phyloP scores from a whole-genome alignment of 1,140 invertebrate species.

The Brachionus manjavacas region DNA sequence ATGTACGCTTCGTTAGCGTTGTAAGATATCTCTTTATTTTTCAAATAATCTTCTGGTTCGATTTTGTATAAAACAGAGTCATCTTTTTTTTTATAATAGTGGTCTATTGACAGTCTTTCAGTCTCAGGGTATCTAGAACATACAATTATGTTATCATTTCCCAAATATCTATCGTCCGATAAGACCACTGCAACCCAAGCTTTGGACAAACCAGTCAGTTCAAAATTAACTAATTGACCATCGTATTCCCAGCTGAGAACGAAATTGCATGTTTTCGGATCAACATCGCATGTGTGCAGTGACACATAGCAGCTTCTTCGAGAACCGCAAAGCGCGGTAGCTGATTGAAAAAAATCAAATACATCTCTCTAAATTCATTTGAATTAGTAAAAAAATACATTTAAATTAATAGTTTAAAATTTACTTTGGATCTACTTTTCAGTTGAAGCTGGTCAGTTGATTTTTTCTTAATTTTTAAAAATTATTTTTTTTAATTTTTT shows the following conservation, averaged over 20 bases:
- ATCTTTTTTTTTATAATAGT: conserved; percentile 30
- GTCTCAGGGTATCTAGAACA: conserved; percentile 14
- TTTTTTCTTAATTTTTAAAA: background rate
- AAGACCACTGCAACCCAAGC: conserved; percentile 33
- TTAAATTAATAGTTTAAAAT: background rate
- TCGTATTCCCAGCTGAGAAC: conserved; percentile 41
- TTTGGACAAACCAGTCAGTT: conserved; percentile 9
- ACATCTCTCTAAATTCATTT: background rate
- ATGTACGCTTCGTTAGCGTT: background rate
- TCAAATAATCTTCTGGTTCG: conserved; percentile 31
- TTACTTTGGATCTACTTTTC: conserved; percentile 6
- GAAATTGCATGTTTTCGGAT: conserved; percentile 38
- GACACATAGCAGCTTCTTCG: conserved; percentile 38
- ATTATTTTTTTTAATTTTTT: background rate
- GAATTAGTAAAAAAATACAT: no score
- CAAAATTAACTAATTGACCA: conserved; percentile 31
- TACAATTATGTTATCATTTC: conserved; percentile 37
- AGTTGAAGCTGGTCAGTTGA: background rate
- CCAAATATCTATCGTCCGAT: conserved; percentile 34
- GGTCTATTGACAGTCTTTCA: conserved; percentile 19
- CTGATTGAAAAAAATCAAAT: background rate
- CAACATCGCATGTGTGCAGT: conserved; percentile 24
- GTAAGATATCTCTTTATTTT: conserved; percentile 18
- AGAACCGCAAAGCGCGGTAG: background rate
- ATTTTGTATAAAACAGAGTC: conserved; percentile 24